phyloP scores from a whole-genome alignment of 2,888 invertebrate species.

The Cephus spinipes region DNA sequence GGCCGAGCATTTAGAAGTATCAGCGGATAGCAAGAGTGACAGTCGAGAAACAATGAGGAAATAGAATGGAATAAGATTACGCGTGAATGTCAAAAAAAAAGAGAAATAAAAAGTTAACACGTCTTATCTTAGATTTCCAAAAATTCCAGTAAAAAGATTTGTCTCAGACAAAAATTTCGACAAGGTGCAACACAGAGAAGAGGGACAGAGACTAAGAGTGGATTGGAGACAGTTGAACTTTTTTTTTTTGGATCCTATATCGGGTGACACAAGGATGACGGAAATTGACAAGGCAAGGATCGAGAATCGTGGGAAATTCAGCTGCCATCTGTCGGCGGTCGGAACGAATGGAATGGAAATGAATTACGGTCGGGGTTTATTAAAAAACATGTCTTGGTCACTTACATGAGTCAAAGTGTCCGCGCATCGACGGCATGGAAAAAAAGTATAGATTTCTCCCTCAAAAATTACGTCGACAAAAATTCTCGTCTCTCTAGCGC shows the following conservation, averaged over 20 bases:
- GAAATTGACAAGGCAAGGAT: not conserved
- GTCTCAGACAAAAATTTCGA: conserved; percentile 11
- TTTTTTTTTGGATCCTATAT: not conserved
- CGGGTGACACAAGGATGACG: not conserved
- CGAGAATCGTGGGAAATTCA: not conserved
- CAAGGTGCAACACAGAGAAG: conserved; percentile 16
- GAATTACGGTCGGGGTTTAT: conserved; percentile 35
- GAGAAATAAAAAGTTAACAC: conserved; percentile 10
- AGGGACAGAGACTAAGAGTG: not conserved
- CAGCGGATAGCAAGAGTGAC: conserved; percentile 10
- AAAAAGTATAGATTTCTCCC: conserved; percentile 61
- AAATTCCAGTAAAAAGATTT: conserved; percentile 15
- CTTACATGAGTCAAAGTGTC: conserved; percentile 62
- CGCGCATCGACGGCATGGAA: conserved; percentile 62
- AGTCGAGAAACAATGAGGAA: conserved; percentile 11
- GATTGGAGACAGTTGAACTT: not conserved
- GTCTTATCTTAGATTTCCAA: conserved; percentile 4
- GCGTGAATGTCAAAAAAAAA: not conserved
- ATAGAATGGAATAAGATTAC: not conserved
- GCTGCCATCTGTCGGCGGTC: not conserved
- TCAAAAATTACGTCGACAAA: conserved; percentile 60
- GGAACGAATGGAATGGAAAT: not conserved
- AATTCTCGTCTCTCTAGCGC: conserved; percentile 40
- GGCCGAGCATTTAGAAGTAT: not conserved
- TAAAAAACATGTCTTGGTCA: conserved; percentile 56